Evolutionary conservation across 2,888 invertebrate genomes (phyloP).

Genomic region (Polietes domitor): DNA sequence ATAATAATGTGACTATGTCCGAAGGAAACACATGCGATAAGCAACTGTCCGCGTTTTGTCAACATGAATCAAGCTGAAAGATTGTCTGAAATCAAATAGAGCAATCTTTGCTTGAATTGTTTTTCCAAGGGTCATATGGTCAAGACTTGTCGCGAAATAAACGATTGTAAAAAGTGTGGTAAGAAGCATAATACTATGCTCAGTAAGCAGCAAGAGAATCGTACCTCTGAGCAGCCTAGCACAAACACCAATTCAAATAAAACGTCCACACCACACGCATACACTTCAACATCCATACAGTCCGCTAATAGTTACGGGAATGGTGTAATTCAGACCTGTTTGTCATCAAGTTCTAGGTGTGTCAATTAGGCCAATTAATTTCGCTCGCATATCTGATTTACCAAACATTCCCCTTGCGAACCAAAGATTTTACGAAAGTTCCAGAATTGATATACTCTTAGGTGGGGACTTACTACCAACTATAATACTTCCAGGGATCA

Average conservation of each 20-base stretch:
- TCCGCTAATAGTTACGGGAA: too few relatives aligned
- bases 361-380: neutral
- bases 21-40: neutral
- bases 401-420: neutral
- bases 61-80: neutral
- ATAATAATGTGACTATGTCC: neutral
- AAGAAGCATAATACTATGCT: too few relatives aligned
- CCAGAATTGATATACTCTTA: too few relatives aligned
- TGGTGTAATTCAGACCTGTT: neutral
- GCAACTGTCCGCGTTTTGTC: too few relatives aligned
- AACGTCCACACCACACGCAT: too few relatives aligned
- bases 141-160: neutral
- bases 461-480: too few relatives aligned
- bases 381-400: neutral
- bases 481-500: too few relatives aligned
- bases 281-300: too few relatives aligned
- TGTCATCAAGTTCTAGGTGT: neutral
- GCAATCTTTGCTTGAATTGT: neutral
- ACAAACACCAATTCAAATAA: too few relatives aligned
- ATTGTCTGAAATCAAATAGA: neutral
- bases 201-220: too few relatives aligned
- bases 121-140: neutral
- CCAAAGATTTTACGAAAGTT: too few relatives aligned
- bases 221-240: too few relatives aligned
- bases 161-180: neutral